A percentile compares a stretch with the other conserved stretches of the same genome.
phyloP scores from a whole-genome alignment of 1,140 invertebrate species.

The Pteromalus puparum region DNA sequence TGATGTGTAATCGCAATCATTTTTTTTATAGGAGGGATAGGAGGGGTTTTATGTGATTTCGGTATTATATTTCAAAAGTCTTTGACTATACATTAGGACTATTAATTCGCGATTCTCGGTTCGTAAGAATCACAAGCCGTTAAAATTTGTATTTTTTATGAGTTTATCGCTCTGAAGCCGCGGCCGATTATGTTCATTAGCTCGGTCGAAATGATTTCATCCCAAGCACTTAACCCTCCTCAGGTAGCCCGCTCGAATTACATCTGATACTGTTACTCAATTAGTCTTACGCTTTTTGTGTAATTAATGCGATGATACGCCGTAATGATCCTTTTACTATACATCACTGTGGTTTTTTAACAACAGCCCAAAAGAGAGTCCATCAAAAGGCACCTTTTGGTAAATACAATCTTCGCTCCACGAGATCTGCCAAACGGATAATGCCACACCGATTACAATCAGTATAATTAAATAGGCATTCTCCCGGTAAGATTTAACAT shows the following conservation, averaged over 20 bases:
- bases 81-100: no score
- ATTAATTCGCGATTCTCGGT: background rate
- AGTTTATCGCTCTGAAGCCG: background rate
- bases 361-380: background rate
- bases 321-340: background rate
- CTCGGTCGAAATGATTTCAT: constrained; percentile 9
- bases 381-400: background rate
- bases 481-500: background rate
- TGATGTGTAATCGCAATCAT: no score
- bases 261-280: constrained; percentile 19
- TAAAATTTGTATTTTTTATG: constrained; percentile 10
- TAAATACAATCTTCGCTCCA: background rate
- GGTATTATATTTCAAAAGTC: no score
- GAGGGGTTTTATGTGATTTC: no score
- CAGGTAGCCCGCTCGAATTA: background rate
- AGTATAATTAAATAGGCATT: background rate
- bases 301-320: background rate
- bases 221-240: background rate
- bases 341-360: background rate
- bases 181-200: constrained; percentile 18
- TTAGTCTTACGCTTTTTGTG: constrained; percentile 15
- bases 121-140: background rate
- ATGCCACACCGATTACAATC: background rate
- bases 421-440: background rate
- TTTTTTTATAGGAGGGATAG: no score